These are phyloP conservation scores for Elephantulus edwardii DNA, from an alignment of 2,113 vertebrate genomes.

Conservation along the genomic window DNA sequence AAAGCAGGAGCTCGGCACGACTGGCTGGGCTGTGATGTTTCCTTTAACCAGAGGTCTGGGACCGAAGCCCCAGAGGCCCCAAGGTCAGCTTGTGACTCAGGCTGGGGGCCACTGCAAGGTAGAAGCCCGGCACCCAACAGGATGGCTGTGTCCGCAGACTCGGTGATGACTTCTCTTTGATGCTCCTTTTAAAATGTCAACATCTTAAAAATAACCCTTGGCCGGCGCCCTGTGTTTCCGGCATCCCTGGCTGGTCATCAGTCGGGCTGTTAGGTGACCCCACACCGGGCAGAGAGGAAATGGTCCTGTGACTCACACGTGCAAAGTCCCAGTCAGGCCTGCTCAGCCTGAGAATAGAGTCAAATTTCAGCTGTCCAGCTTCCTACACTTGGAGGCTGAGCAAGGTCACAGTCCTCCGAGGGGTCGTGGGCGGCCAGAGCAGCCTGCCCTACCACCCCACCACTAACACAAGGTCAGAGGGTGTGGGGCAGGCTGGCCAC, in stretches of 20 bases:
- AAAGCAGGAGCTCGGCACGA: too few relatives aligned
- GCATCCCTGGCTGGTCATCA: background rate
- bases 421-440: background rate
- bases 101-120: background rate
- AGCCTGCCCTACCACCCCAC: too few relatives aligned
- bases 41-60: too few relatives aligned
- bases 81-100: background rate
- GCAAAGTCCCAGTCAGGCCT: fast-evolving
- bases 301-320: background rate
- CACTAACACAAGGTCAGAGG: background rate
- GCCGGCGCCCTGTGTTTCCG: background rate
- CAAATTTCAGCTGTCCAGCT: background rate
- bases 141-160: fast-evolving
- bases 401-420: background rate
- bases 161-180: background rate
- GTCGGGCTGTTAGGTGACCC: background rate
- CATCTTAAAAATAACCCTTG: background rate
- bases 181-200: background rate
- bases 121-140: fast-evolving
- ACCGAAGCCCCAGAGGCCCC: too few relatives aligned
- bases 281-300: background rate
- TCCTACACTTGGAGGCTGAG: background rate
- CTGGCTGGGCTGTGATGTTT: too few relatives aligned
- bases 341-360: too few relatives aligned
- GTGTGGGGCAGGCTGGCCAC: background rate